These are phyloP conservation scores for Polia nebulosa DNA, from an alignment of 2,888 invertebrate genomes.

Conservation along the genomic window DNA sequence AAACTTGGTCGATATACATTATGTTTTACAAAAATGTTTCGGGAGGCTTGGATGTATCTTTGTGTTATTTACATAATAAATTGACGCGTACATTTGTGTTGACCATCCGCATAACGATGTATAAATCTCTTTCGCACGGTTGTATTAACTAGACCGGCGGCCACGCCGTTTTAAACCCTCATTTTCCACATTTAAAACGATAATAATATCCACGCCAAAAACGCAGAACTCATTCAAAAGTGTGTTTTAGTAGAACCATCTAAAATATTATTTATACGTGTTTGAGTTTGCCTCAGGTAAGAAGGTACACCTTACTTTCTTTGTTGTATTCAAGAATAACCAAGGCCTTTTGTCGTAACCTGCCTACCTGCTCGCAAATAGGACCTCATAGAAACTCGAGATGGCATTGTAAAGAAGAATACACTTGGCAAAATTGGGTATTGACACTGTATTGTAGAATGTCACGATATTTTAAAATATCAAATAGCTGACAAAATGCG, in stretches of 20 bases:
- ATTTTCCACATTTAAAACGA: slow-evolving; percentile 36
- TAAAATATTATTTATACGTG: slow-evolving; percentile 58
- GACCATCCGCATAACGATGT: slow-evolving; percentile 33
- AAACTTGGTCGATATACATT: slow-evolving; percentile 53
- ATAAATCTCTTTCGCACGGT: slow-evolving; percentile 31
- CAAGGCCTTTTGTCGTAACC: slow-evolving; percentile 61
- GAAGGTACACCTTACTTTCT: slow-evolving; percentile 65
- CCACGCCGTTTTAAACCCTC: slow-evolving; percentile 37
- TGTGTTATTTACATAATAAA: slow-evolving; percentile 63
- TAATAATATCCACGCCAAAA: slow-evolving; percentile 24
- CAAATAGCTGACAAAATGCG: slow-evolving; percentile 28
- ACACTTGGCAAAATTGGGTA: slow-evolving; percentile 58
- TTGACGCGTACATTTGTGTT: slow-evolving; percentile 52
- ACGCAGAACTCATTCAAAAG: slow-evolving; percentile 25
- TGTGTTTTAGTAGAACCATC: slow-evolving; percentile 33
- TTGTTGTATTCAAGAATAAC: slow-evolving; percentile 62
- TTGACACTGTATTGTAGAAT: slow-evolving; percentile 50
- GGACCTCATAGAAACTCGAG: slow-evolving; percentile 59
- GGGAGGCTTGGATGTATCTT: slow-evolving; percentile 41
- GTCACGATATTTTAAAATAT: slow-evolving; percentile 50
- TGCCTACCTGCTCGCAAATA: slow-evolving; percentile 66
- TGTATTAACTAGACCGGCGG: slow-evolving; percentile 33
- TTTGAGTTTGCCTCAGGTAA: slow-evolving; percentile 67
- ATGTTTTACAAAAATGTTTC: slow-evolving; percentile 52
- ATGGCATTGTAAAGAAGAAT: slow-evolving; percentile 58